These are phyloP conservation scores for Pedetes capensis DNA, from an alignment of 2,113 vertebrate genomes.

Conservation along the genomic window DNA sequence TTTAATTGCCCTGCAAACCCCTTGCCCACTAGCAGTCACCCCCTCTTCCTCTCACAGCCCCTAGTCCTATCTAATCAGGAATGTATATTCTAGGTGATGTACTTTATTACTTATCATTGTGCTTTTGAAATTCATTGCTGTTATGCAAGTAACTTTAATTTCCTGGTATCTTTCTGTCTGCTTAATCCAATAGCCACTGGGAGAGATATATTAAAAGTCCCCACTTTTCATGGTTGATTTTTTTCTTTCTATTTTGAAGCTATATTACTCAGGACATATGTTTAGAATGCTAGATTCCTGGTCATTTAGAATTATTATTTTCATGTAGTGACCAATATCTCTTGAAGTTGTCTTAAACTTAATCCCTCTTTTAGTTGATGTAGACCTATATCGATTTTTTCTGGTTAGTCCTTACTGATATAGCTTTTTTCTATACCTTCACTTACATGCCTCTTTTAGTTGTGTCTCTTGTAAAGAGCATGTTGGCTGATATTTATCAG, in stretches of 20 bases:
- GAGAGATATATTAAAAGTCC: neutral
- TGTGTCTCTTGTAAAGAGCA: neutral
- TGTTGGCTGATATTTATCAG: neutral
- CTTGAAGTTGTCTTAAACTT: neutral
- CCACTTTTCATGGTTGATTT: neutral
- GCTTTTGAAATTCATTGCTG: neutral
- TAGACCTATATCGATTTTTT: neutral
- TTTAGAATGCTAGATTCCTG: neutral
- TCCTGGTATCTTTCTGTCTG: neutral
- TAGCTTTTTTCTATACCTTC: neutral
- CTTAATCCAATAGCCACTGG: neutral
- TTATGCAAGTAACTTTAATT: constrained; percentile 10
- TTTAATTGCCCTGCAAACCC: neutral
- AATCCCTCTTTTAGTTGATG: neutral
- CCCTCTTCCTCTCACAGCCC: rapidly evolving
- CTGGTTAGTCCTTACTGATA: neutral
- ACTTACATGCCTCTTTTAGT: neutral
- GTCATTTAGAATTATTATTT: neutral
- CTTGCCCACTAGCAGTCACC: neutral
- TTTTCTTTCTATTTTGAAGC: constrained; percentile 15
- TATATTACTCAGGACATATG: neutral
- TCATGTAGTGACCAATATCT: neutral
- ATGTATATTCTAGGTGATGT: neutral
- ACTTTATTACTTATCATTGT: neutral
- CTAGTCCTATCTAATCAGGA: neutral